Evolutionary conservation across 2,113 vertebrate genomes (phyloP).

Genomic region (Thunnus maccoyii): DNA sequence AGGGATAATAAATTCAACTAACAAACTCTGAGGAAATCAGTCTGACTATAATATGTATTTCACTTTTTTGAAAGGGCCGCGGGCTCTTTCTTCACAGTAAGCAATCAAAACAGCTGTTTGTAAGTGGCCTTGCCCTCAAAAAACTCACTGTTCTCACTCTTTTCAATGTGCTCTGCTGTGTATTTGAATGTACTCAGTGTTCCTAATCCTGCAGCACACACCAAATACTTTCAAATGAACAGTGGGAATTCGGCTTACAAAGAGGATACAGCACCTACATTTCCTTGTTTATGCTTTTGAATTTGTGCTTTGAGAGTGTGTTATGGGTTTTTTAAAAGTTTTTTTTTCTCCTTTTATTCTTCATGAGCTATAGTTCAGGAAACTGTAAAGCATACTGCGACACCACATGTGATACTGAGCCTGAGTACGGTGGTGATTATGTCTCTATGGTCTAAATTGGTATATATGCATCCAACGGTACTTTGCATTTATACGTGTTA

Average conservation of each 20-base stretch:
- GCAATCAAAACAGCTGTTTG: constrained; percentile 41
- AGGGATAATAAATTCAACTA: too few species aligned
- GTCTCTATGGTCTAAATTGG: background rate
- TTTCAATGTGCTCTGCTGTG: background rate
- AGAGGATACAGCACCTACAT: background rate
- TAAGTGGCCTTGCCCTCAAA: constrained; percentile 38
- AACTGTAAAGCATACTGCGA: background rate
- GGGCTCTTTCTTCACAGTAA: background rate
- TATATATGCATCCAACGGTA: constrained; percentile 1
- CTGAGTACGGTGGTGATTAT: background rate
- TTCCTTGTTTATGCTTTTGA: background rate
- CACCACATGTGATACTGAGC: background rate
- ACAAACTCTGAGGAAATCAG: background rate
- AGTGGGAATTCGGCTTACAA: background rate
- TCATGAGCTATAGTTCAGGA: background rate
- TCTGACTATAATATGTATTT: constrained; percentile 1
- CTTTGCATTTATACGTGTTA: background rate
- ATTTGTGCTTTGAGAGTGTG: background rate
- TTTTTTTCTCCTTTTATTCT: background rate
- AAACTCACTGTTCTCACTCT: background rate
- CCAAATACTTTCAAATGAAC: background rate
- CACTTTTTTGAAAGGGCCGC: background rate
- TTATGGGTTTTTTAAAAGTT: background rate
- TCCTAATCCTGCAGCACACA: constrained; percentile 12
- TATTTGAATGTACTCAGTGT: constrained; percentile 20